phyloP scores from a whole-genome alignment of 2,888 invertebrate genomes.

The Leptinotarsa tumamoca region DNA sequence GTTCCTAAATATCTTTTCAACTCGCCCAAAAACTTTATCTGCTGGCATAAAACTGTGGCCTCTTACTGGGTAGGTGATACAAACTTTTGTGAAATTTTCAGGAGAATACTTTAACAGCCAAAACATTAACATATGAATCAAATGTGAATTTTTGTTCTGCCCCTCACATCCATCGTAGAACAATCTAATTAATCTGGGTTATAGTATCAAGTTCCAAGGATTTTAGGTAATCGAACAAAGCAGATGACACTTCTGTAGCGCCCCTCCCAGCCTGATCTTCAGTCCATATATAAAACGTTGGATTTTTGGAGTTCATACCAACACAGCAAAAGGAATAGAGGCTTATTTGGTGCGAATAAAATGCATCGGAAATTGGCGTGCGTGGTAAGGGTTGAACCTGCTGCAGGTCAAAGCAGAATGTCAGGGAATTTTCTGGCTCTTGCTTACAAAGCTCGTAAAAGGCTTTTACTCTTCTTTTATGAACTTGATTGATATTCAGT shows the following conservation, averaged over 20 bases:
- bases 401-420: slow-evolving; percentile 47
- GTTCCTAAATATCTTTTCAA: no score
- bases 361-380: slow-evolving; percentile 46
- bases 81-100: no score
- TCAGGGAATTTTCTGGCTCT: slow-evolving; percentile 34
- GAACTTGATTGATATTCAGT: no score
- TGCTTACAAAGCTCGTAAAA: slow-evolving; percentile 40
- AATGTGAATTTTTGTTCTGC: slow-evolving; percentile 20
- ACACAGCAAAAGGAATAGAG: slow-evolving; percentile 44
- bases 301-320: slow-evolving; percentile 29
- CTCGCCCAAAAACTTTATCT: no score
- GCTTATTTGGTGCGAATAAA: slow-evolving; percentile 44
- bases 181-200: not conserved
- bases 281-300: slow-evolving; percentile 37
- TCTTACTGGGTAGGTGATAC: no score
- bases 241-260: not conserved
- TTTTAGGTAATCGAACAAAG: not conserved
- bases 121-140: slow-evolving; percentile 1
- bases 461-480: not conserved
- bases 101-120: not conserved
- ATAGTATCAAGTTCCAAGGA: not conserved
- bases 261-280: slow-evolving; percentile 26
- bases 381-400: slow-evolving; percentile 48
- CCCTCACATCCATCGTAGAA: slow-evolving; percentile 20
- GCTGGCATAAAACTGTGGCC: no score